phyloP scores from a whole-genome alignment of 2,888 invertebrate species.

The Xylota segnis region DNA sequence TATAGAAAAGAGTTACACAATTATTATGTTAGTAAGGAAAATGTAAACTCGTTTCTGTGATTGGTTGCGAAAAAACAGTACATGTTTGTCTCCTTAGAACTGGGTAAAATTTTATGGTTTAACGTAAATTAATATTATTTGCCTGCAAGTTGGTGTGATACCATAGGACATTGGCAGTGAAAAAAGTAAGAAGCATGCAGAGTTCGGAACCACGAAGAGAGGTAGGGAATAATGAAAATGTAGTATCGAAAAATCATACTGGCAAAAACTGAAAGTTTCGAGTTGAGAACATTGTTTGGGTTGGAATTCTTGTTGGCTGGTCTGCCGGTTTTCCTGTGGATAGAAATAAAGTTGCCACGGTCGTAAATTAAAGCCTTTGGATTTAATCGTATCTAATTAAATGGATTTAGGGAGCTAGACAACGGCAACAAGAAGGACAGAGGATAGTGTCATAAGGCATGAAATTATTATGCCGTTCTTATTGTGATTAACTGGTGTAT shows the following conservation, averaged over 20 bases:
- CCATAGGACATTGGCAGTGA: not conserved
- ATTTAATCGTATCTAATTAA: not conserved
- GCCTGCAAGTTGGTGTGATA: not conserved
- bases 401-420: not conserved
- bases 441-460: not conserved
- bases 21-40: not conserved
- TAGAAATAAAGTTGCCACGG: not conserved
- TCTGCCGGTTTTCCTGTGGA: not conserved
- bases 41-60: not conserved
- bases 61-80: not conserved
- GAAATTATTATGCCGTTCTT: not conserved
- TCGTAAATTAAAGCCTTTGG: not conserved
- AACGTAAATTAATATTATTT: not conserved
- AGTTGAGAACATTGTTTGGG: not conserved
- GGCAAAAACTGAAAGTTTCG: not conserved
- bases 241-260: slow-evolving; percentile 1
- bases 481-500: not conserved
- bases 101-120: not conserved
- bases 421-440: not conserved
- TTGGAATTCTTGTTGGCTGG: not conserved
- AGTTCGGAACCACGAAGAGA: not conserved
- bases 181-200: not conserved
- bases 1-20: not conserved
- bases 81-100: not conserved
- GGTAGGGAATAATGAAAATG: slow-evolving; percentile 3